Evolutionary conservation across 2,113 vertebrate genomes (phyloP).

Genomic region (Crypturellus undulatus): DNA sequence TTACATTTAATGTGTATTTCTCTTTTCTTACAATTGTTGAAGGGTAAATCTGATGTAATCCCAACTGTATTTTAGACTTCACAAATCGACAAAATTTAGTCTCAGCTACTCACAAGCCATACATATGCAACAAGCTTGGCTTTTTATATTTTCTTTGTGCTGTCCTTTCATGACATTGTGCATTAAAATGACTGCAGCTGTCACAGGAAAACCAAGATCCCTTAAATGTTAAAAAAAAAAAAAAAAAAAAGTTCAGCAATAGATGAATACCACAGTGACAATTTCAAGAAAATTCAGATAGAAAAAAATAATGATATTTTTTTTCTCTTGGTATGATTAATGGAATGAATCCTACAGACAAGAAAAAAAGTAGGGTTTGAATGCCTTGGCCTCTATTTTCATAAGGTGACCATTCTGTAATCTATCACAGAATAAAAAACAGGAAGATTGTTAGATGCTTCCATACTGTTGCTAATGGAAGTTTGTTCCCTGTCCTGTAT

Average conservation of each 20-base stretch:
- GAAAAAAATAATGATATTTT: slow-evolving; percentile 3
- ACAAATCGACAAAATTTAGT: slow-evolving; percentile 70
- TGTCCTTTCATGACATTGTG: slow-evolving; percentile 70
- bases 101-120: slow-evolving; percentile 63
- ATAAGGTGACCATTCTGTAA: background rate
- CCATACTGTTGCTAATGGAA: background rate
- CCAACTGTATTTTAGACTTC: slow-evolving; percentile 68
- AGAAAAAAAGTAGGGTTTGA: background rate
- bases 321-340: background rate
- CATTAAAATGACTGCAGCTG: slow-evolving; percentile 71
- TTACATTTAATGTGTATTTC: slow-evolving; percentile 55
- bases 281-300: slow-evolving; percentile 37
- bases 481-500: background rate
- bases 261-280: slow-evolving; percentile 29
- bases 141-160: slow-evolving; percentile 71
- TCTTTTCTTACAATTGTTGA: slow-evolving; percentile 62
- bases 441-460: background rate
- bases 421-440: background rate
- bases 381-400: background rate
- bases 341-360: background rate
- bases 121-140: slow-evolving; percentile 73
- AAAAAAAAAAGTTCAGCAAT: background rate
- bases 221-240: slow-evolving; percentile 44
- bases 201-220: slow-evolving; percentile 59
- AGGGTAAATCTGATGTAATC: slow-evolving; percentile 71